These are phyloP conservation scores for Aspidoscelis tigris DNA, from an alignment of 2,113 vertebrate genomes.

Conservation along the genomic window DNA sequence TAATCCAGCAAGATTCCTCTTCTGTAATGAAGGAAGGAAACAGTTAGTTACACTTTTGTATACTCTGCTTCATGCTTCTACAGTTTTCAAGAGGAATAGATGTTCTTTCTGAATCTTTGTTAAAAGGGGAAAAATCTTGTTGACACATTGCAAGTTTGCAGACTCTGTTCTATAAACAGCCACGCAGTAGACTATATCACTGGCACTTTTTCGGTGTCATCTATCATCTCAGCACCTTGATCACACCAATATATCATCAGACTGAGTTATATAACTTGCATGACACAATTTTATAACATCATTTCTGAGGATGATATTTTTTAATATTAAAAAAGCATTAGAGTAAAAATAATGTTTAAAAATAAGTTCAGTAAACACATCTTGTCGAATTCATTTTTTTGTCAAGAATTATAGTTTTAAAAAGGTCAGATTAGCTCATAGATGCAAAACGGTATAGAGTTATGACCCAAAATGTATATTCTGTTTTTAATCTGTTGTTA, in stretches of 20 bases:
- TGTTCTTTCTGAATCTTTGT: constrained; percentile 51
- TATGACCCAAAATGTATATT: not conserved
- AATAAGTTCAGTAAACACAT: not conserved
- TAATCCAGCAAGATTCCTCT: too few species aligned
- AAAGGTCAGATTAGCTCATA: constrained; percentile 23
- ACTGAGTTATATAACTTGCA: constrained; percentile 31
- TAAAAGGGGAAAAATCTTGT: constrained; percentile 49
- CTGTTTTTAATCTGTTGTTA: too few species aligned
- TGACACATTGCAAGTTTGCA: constrained; percentile 39
- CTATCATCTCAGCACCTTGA: constrained; percentile 46
- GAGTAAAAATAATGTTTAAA: not conserved
- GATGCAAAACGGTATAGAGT: constrained; percentile 15
- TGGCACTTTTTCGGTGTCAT: constrained; percentile 23
- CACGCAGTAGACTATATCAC: constrained; percentile 21
- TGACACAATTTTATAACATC: not conserved
- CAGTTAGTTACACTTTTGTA: constrained; percentile 37
- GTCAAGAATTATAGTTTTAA: constrained; percentile 9
- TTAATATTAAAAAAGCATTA: constrained; percentile 4
- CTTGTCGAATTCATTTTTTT: constrained; percentile 24
- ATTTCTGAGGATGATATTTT: constrained; percentile 22
- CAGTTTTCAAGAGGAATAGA: constrained; percentile 51
- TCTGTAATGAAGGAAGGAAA: constrained; percentile 13
- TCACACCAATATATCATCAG: constrained; percentile 35
- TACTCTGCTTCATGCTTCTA: constrained; percentile 45
- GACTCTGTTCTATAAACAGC: constrained; percentile 39